Base-by-base conservation (phyloP, 2,113 vertebrate species). In the Odontophorus gujanensis region DNA sequence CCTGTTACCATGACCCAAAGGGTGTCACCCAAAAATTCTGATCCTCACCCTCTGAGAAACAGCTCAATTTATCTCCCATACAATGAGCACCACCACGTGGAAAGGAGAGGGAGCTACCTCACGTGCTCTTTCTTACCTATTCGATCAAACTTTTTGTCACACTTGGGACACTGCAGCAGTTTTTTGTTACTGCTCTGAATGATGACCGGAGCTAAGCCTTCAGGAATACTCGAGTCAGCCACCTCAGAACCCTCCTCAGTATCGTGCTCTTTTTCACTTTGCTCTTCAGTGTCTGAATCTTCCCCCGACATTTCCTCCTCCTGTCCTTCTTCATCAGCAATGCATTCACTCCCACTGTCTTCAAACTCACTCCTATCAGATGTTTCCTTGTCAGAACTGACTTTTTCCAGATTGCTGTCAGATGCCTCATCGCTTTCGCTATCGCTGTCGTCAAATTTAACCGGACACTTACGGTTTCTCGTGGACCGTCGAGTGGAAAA, bases 141-240 rank as follows among this genome's bases (percentile, higher is more conserved):
- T 30, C 99, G 98, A 96, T 99, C 99, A 98, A 99, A 99, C 21
- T 97, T 98, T 97, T 99, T 99, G 82, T 99, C 98, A 96, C 99
- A 99, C 89, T 99, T 99, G 79, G 99, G 99, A 88, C 99, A 99
- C 66, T 99, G 98, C 82, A 99, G 96, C 7, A 96, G 98, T 94
- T 98, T 99, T 97, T 99, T 99, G 97, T 97, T 98, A 92, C 98
- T 96, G 78, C 93, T 98, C 8, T 98, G 98, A 92, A 99, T 95
- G 93, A 99, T 92, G 45, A 99, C 97, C 5, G 99, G 99, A 55
- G 98, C 97, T 81, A 99, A 97, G 59, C 98, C 99, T 72, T 98
- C 98, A 14, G 98, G 98, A 95, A 98, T 98, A 63, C 90, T 97
- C 5, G 97, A 92, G 55, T 96, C 96, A n/a, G 95, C 93, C 21